A percentile compares a stretch with the other conserved stretches of the same genome.
Evolutionary conservation across 2,797 vertebrate species (phyloP).

Genomic region (Argyrosomus regius): DNA sequence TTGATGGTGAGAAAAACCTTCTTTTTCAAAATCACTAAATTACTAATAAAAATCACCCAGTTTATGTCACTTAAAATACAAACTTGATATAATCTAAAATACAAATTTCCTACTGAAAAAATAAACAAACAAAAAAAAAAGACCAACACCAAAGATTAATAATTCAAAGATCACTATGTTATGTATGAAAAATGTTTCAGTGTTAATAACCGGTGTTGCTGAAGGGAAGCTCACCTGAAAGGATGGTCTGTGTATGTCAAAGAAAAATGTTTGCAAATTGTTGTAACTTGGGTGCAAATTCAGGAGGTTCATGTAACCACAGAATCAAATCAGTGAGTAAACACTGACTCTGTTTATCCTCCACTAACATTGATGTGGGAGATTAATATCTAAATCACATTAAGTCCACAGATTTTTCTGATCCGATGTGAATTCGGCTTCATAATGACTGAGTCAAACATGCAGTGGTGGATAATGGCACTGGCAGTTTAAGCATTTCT

Average conservation of each 20-base stretch:
- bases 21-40: too few species aligned
- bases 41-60: too few species aligned
- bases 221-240: neutral
- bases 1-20: too few species aligned
- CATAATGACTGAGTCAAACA: constrained; percentile 9
- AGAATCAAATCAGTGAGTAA: constrained; percentile 13
- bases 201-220: too few species aligned
- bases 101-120: too few species aligned
- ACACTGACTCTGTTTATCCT: constrained; percentile 1
- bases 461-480: constrained; percentile 16
- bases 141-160: too few species aligned
- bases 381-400: constrained; percentile 5
- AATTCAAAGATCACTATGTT: too few species aligned
- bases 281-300: neutral
- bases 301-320: neutral
- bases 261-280: neutral
- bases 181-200: too few species aligned
- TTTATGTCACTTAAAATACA: too few species aligned
- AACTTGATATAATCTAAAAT: too few species aligned
- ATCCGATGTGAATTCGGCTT: constrained; percentile 15
- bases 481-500: constrained; percentile 12
- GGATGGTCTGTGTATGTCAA: neutral
- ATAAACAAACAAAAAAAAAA: too few species aligned
- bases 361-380: neutral
- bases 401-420: constrained; percentile 5